Evolutionary conservation across 1,140 invertebrate species (phyloP).

Genomic region (Metaphire vulgaris): DNA sequence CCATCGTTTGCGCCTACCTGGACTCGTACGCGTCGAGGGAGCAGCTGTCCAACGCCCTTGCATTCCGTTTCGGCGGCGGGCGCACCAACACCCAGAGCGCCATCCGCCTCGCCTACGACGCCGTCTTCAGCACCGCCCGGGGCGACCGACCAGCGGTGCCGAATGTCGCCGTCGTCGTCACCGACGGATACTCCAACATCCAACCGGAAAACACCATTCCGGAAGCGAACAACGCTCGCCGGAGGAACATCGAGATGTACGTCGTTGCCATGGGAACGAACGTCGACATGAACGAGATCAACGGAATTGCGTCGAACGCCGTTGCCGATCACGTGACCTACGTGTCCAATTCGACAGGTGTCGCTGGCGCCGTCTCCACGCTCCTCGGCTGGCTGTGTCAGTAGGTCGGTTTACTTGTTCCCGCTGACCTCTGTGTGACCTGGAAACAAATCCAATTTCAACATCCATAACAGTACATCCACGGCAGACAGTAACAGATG

Average conservation of each 20-base stretch:
- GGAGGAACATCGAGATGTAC: slow-evolving; percentile 31
- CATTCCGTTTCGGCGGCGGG: background rate
- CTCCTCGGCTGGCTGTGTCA: background rate
- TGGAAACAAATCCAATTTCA: too few relatives aligned
- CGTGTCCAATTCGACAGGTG: background rate
- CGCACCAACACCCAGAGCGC: slow-evolving; percentile 21
- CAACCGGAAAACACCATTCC: slow-evolving; percentile 31
- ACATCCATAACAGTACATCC: too few relatives aligned
- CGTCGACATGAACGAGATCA: slow-evolving; percentile 31
- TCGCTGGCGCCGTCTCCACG: background rate
- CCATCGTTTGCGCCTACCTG: slow-evolving; percentile 20
- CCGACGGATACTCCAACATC: slow-evolving; percentile 39
- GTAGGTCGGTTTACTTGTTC: too few relatives aligned
- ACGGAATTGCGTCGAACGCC: slow-evolving; percentile 31
- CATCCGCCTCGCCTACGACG: background rate
- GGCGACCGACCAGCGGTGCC: slow-evolving; percentile 38
- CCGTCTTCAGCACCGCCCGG: background rate
- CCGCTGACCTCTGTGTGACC: too few relatives aligned
- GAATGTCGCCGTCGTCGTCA: slow-evolving; percentile 43
- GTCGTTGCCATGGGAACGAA: slow-evolving; percentile 31
- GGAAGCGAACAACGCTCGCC: slow-evolving; percentile 32
- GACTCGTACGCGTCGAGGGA: slow-evolving; percentile 9
- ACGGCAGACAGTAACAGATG: too few relatives aligned
- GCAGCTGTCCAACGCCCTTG: slow-evolving; percentile 12
- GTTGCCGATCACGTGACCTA: background rate